Base-by-base conservation (phyloP, 2,888 invertebrate genomes). In the Patella pellucida region DNA sequence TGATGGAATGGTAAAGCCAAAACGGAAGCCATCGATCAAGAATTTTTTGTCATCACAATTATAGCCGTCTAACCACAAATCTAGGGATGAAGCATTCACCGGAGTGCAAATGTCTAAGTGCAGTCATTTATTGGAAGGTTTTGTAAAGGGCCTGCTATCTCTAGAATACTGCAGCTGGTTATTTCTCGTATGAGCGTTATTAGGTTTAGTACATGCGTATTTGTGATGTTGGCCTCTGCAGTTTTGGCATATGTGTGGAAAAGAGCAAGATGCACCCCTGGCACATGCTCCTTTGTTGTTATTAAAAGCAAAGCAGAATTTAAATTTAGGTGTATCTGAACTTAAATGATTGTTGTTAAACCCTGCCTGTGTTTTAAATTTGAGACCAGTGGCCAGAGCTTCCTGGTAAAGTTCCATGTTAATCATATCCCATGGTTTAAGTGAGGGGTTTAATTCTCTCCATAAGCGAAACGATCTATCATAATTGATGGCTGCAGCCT, bases 1-100 rank as follows among this genome's bases (percentile, higher is more conserved):
- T 54, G 16, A 14, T 16, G 54, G 54, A 16, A 54, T 54, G 15
- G 14, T 16, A 54, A 54, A 54, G 3, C 54, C 54, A 54, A 15
- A 54, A 54, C 15, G 14, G 54, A 54, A 54, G 16, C 74, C 74
- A 52, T 68, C 52, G 52, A 74, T 27, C 27, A 74, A 52, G 23
- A 74, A 52, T 52, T 52, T 11, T 52, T 23, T 50, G 9, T 16
- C 16, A 9, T 67, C 15, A 27, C 19, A 19, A 16, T 62, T 15
- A 73, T 54, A 54, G 2, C 2, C 3, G 3, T n/a, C n/a, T 54
- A 54, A 5, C 15, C 54, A 54, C 0, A 54, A 54, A 3, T 15
- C 3, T n/a, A 54, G 5, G 2, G 0, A 5, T 2, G 2, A 3
- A 54, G 54, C 3, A 2, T 54, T 54, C 0, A 54, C 54, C 4